A percentile compares a stretch with the other conserved stretches of the same genome.
Conservation (phyloP, 35 echinoderm and acorn worm species). For the Lytechinus variegatus region DNA sequence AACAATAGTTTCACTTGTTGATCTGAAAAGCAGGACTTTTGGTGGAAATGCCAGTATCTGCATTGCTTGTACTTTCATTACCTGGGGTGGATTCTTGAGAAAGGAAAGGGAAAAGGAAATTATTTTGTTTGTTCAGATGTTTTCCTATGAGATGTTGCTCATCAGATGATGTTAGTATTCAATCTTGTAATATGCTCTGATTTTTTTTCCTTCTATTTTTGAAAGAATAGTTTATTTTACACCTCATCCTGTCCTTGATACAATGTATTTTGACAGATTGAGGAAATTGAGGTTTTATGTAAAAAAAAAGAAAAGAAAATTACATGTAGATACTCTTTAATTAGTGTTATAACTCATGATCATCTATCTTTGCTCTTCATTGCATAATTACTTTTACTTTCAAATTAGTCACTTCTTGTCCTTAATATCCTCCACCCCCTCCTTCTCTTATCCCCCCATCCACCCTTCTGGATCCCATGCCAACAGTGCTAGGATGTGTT, state of each 20-base stretch:
- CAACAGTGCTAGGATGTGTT: too few relatives aligned
- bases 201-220: neutral
- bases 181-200: neutral
- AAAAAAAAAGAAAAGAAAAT: neutral
- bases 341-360: too few relatives aligned
- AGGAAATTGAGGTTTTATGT: neutral
- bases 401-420: neutral
- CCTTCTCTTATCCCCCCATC: neutral
- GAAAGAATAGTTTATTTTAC: neutral
- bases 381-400: neutral
- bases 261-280: neutral
- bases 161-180: neutral
- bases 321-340: too few relatives aligned
- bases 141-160: neutral
- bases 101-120: constrained; percentile 3
- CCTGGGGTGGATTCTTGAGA: neutral
- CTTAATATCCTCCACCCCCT: neutral
- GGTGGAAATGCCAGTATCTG: neutral
- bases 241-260: neutral
- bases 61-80: neutral
- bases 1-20: neutral
- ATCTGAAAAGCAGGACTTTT: neutral
- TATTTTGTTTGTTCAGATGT: neutral
- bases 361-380: neutral
- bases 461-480: neutral